Conservation (phyloP, 1,140 invertebrate species). For the Drosophila rhopaloa region DNA sequence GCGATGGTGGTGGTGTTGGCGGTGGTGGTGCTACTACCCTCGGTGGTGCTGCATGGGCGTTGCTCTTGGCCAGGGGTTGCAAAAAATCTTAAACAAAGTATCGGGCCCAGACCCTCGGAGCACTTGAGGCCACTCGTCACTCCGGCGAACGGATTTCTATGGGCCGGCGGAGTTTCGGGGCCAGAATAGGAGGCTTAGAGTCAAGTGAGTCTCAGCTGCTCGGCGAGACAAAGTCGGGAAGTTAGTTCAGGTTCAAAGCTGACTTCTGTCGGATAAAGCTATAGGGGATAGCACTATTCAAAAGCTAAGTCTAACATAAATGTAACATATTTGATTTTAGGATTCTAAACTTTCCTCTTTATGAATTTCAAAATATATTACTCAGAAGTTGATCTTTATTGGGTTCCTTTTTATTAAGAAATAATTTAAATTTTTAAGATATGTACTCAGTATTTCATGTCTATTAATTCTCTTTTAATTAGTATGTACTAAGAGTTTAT, state of each 20-base stretch:
- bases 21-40: slow-evolving; percentile 45
- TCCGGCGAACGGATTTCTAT: slow-evolving; percentile 32
- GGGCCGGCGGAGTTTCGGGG: slow-evolving; percentile 36
- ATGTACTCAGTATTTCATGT: too few species aligned
- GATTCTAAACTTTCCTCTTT: too few species aligned
- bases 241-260: slow-evolving; percentile 65
- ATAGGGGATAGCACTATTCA: neutral
- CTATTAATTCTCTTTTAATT: too few species aligned
- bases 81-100: slow-evolving; percentile 77
- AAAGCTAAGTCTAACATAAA: too few species aligned
- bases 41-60: slow-evolving; percentile 62
- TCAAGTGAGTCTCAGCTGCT: slow-evolving; percentile 57
- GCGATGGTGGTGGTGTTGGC: slow-evolving; percentile 7
- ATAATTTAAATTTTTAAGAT: too few species aligned
- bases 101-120: slow-evolving; percentile 56
- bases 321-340: too few species aligned
- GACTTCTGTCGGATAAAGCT: slow-evolving; percentile 20
- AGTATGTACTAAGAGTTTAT: neutral
- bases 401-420: too few species aligned
- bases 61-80: slow-evolving; percentile 65
- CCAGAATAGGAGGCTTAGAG: slow-evolving; percentile 42
- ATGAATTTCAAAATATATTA: too few species aligned
- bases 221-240: slow-evolving; percentile 35
- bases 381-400: too few species aligned
- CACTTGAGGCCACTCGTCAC: slow-evolving; percentile 54